Base-by-base conservation (phyloP, 1,140 invertebrate genomes). In the Apis cerana region DNA sequence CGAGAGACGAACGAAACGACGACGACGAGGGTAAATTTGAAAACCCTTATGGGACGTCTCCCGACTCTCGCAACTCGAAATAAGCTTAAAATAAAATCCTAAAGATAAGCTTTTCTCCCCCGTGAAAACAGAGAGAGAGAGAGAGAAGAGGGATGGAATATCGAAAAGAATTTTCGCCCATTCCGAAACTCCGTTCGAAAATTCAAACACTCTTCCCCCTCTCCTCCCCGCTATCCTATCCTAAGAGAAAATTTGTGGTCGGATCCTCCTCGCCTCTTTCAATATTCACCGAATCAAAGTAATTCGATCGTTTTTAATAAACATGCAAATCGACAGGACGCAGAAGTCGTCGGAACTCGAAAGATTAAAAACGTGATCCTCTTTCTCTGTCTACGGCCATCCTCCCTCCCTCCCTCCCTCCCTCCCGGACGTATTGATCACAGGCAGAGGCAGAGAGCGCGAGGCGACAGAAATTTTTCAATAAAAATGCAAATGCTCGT, bases 401-500 rank as follows among this genome's bases (percentile, higher is more conserved):
- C 13, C 33, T n/a, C 48, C 12, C 15, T 15, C 1, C 27, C 33
- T 15, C n/a, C 12, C 15, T 15, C 12, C 19, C 43, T 50, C 67
- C 23, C 50, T 12, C 21, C 48, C 19, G 17, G 52, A 21, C 33
- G 17, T n/a, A 78, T 78, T 64, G 75, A 82, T 82, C 81, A 54
- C 27, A n/a, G n/a, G n/a, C 33, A 12, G 21, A 27, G 58, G 19
- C 17, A 17, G 43, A 1, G 9, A 43, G 33, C 33, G 33, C 43
- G 23, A 15, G n/a, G 33, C 27, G 58, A 23, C 69, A 82, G 80
- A 50, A 78, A 82, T 82, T 82, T 82, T 82, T 82, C 75, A 78
- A 82, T 82, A 82, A 82, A 82, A 82, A 82, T 82, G 81, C 81
- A 78, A 82, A 82, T 82, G 11, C n/a, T 17, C 56, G 81, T 82